Conservation (phyloP, 2,797 vertebrate genomes). For the Dryobates pubescens region DNA sequence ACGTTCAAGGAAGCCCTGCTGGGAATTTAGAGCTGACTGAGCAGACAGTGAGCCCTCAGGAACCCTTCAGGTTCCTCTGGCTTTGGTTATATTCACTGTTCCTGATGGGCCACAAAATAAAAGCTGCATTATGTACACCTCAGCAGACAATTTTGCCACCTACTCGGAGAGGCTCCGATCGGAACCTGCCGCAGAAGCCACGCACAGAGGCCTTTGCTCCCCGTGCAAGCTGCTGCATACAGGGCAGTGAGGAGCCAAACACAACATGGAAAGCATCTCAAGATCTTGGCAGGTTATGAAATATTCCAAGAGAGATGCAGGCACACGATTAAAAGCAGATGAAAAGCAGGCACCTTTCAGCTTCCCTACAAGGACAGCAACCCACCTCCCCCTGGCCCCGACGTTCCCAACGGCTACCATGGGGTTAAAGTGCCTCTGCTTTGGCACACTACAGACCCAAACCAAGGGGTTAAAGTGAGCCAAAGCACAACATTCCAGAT, state of each 20-base stretch:
- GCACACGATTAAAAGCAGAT: background rate
- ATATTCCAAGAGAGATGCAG: background rate
- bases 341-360: background rate
- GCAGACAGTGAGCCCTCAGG: slow-evolving; percentile 30
- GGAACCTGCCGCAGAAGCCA: slow-evolving; percentile 16
- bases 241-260: background rate
- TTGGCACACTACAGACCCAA: slow-evolving; percentile 8
- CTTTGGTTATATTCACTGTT: slow-evolving; percentile 51
- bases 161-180: slow-evolving; percentile 33
- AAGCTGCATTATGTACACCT: slow-evolving; percentile 60
- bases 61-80: slow-evolving; percentile 49
- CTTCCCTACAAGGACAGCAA: accelerated
- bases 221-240: background rate
- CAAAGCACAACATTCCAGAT: slow-evolving; percentile 49
- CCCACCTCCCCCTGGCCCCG: background rate
- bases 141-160: slow-evolving; percentile 64
- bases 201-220: background rate
- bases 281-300: background rate
- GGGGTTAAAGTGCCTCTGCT: slow-evolving; percentile 20
- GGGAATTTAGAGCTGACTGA: slow-evolving; percentile 19
- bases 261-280: background rate
- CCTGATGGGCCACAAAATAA: slow-evolving; percentile 50
- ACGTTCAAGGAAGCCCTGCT: background rate
- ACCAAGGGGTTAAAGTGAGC: slow-evolving; percentile 44
- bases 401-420: background rate